Evolutionary conservation across 2,797 vertebrate species (phyloP).

Genomic region (Neostethus bicornis): DNA sequence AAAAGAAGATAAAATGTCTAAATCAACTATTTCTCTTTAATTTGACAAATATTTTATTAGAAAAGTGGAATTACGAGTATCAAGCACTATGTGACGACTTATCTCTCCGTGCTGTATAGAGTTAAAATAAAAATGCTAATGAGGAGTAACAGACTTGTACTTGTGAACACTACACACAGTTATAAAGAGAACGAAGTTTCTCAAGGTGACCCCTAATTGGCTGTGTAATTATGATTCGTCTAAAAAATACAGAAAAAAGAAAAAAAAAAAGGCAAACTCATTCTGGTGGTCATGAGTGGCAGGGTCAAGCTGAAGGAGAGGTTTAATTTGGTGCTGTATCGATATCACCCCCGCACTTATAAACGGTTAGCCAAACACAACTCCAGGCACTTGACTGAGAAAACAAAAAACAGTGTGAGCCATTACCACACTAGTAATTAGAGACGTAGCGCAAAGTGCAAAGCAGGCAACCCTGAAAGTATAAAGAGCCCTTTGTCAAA

Average conservation of each 20-base stretch:
- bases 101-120: not conserved
- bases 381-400: slow-evolving; percentile 66
- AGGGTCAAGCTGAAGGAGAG: slow-evolving; percentile 79
- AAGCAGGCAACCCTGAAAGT: slow-evolving; percentile 55
- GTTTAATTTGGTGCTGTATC: slow-evolving; percentile 75
- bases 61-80: not conserved
- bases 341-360: slow-evolving; percentile 68
- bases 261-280: slow-evolving; percentile 63
- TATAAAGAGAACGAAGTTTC: slow-evolving; percentile 61
- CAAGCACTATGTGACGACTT: too few species aligned
- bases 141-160: slow-evolving; percentile 1
- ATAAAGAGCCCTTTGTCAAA: slow-evolving; percentile 65
- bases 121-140: slow-evolving; percentile 16
- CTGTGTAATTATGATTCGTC: slow-evolving; percentile 77
- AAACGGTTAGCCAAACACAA: slow-evolving; percentile 78
- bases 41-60: not conserved
- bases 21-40: not conserved
- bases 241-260: slow-evolving; percentile 67
- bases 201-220: slow-evolving; percentile 82
- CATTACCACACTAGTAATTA: slow-evolving; percentile 78
- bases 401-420: slow-evolving; percentile 65
- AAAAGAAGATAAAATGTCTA: not conserved
- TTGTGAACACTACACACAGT: slow-evolving; percentile 12
- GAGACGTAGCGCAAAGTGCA: slow-evolving; percentile 67
- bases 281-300: slow-evolving; percentile 68